Percentiles rank a stretch among this genome's conserved stretches.
Evolutionary conservation across 1,140 invertebrate species (phyloP).

Genomic region (Sitobion miscanthi): DNA sequence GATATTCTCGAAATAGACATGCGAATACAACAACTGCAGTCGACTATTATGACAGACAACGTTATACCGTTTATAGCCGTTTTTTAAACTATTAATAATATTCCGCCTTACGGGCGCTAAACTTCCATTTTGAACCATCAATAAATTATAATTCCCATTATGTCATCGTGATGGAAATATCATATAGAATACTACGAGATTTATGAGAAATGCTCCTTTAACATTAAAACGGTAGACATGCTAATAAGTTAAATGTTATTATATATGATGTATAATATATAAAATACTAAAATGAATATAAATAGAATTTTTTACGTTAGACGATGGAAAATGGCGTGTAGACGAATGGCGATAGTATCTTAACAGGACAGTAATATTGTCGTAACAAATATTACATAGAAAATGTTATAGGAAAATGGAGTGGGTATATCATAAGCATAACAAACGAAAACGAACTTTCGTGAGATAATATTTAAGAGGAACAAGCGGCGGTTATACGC

Average conservation of each 20-base stretch:
- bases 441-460: background rate
- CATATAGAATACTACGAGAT: background rate
- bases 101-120: background rate
- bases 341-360: background rate
- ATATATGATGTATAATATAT: background rate
- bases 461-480: background rate
- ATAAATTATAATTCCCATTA: background rate
- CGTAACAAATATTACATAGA: background rate
- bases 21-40: background rate
- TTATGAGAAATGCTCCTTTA: background rate
- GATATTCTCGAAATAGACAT: background rate
- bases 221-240: conserved; percentile 12
- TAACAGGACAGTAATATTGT: background rate
- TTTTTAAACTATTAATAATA: conserved; percentile 6
- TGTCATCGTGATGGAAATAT: background rate
- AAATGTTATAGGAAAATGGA: background rate
- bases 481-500: background rate
- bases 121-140: background rate
- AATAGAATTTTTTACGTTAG: background rate
- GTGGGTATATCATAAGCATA: too few species aligned
- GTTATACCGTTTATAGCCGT: background rate
- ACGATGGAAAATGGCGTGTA: background rate
- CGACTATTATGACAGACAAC: background rate
- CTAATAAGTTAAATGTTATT: background rate
- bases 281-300: background rate